These are phyloP conservation scores for Palloptera scutellata DNA, from an alignment of 2,888 invertebrate genomes.

Conservation along the genomic window DNA sequence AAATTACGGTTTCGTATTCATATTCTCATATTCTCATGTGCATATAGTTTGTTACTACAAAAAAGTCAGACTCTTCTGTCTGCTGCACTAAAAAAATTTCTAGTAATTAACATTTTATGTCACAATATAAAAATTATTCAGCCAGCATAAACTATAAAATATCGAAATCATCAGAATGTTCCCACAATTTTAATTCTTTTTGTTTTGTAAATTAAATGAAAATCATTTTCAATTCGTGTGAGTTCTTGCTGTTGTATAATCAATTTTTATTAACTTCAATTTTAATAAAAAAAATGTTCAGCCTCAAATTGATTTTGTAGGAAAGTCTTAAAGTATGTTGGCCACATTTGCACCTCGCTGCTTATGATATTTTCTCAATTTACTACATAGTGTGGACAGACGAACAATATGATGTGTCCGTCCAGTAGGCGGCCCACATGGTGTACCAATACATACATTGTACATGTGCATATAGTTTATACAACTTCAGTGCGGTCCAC, in stretches of 20 bases:
- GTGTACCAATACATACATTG: background rate
- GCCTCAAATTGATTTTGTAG: constrained; percentile 1
- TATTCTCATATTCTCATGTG: too few relatives aligned
- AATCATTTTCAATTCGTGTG: constrained; percentile 14
- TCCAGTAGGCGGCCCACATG: constrained; percentile 13
- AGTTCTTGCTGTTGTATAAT: background rate
- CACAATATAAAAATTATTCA: too few relatives aligned
- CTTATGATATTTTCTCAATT: constrained; percentile 20
- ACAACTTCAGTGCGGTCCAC: background rate
- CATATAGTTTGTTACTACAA: too few relatives aligned
- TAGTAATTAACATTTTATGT: too few relatives aligned
- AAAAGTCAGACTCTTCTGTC: too few relatives aligned
- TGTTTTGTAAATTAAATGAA: background rate
- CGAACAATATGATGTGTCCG: background rate
- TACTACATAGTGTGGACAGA: background rate
- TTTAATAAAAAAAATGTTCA: constrained; percentile 17
- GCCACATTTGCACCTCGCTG: constrained; percentile 24
- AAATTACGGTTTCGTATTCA: too few relatives aligned
- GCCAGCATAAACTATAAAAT: too few relatives aligned
- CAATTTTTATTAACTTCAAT: constrained; percentile 5
- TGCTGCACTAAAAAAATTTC: too few relatives aligned
- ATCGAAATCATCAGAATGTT: too few relatives aligned
- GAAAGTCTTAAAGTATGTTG: background rate
- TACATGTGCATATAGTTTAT: background rate
- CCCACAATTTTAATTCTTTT: background rate